Base-by-base conservation (phyloP, 92 coral and sea anemone species). In the Isaurus tuberculatus region DNA sequence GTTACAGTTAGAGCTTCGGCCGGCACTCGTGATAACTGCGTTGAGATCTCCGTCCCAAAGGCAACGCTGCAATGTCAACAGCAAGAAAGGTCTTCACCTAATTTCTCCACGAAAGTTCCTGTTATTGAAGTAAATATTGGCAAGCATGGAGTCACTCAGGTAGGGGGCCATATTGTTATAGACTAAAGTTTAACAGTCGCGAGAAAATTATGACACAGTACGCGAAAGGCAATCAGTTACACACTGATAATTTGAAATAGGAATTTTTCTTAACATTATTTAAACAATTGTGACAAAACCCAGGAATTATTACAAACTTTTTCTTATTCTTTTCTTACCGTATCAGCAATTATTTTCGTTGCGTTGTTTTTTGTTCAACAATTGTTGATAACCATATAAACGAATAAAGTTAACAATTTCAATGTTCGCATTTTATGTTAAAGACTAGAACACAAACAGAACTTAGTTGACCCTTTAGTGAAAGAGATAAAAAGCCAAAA, bases 51-150 rank as follows among this genome's bases (percentile, higher is more conserved):
- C 6, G 82, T 77, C 0, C 82, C 82, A 14, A 77, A 77, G 58
- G 48, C 82, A 22, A 77, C 82, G 13, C 14, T 77, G 14, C 34
- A 25, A 77, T 40, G 51, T 22, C 82, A 77, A 58, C 69, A 34
- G 32, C 70, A 77, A 37, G 33, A 65, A 30, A 32, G 36, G 20
- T 14, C 36, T 15, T 77, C 55, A 53, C 70, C 82, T 37, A 30
- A 3, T 55, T 43, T 46, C 15, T 77, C 15, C 16, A 77, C 48
- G 2, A 77, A 77, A 17, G 82, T 77, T 64, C 82, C 82, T 60
- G 82, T 77, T 36, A 77, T 77, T 34, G 82, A 77, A 77, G 82
- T 77, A 34, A 77, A 77, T 70, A 77, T 77, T 16, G 82, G 82
- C 60, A 77, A 77, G 58, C 82, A 77, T 60, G 82, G 82, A 7